A percentile compares a stretch with the other conserved stretches of the same genome.
Conservation (phyloP, 2,888 invertebrate genomes). For the Capitulum mitella region DNA sequence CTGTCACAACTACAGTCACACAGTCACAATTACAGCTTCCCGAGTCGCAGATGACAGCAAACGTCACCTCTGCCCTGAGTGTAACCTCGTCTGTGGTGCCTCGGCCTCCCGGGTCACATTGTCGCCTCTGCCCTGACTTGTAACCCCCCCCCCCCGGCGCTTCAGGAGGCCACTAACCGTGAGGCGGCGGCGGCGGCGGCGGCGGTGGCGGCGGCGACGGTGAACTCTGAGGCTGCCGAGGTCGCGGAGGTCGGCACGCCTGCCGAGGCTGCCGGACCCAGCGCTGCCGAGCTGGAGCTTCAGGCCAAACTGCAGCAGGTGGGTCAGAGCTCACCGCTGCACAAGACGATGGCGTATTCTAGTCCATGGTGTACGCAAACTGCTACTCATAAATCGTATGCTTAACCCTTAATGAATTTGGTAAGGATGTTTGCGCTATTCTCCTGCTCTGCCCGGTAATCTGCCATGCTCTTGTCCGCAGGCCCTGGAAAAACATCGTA, state of each 20-base stretch:
- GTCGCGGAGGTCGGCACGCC: background rate
- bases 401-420: too few species aligned
- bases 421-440: too few species aligned
- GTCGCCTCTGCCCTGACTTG: background rate
- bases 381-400: too few species aligned
- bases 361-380: too few species aligned
- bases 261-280: background rate
- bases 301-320: background rate
- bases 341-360: too few species aligned
- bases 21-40: too few species aligned
- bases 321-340: background rate
- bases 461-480: background rate
- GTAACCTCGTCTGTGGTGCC: too few species aligned
- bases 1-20: too few species aligned
- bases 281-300: background rate
- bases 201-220: background rate
- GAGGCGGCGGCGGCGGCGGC: background rate
- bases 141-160: background rate
- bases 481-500: background rate
- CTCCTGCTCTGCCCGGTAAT: too few species aligned
- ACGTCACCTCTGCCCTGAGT: too few species aligned
- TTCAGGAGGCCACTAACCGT: constrained; percentile 1
- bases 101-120: background rate
- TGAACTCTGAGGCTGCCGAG: background rate
- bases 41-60: too few species aligned